Evolutionary conservation across 1,140 invertebrate species (phyloP).

Genomic region (Drosophila arizonae): DNA sequence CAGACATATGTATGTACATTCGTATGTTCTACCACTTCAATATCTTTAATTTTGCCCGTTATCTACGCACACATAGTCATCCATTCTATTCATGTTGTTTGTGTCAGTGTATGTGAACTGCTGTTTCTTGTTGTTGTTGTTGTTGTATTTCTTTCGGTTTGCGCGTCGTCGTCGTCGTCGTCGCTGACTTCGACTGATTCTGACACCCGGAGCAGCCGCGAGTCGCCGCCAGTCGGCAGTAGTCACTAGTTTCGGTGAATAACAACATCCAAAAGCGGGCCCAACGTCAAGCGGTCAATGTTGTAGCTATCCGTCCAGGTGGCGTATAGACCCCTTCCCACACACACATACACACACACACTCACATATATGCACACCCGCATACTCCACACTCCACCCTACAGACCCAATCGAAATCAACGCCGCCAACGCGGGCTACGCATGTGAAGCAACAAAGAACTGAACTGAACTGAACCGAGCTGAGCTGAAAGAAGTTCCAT

Average conservation of each 20-base stretch:
- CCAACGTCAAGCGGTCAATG: slow-evolving; percentile 23
- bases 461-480: slow-evolving; percentile 12
- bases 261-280: slow-evolving; percentile 54
- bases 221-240: slow-evolving; percentile 35
- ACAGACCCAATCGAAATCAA: neutral
- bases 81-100: slow-evolving; percentile 26
- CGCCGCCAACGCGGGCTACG: slow-evolving; percentile 2
- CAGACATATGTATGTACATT: neutral
- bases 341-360: neutral
- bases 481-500: neutral
- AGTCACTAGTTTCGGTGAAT: slow-evolving; percentile 57
- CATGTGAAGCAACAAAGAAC: slow-evolving; percentile 18
- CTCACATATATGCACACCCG: neutral
- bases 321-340: neutral
- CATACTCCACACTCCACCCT: neutral
- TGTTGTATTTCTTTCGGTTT: slow-evolving; percentile 47
- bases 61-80: slow-evolving; percentile 59
- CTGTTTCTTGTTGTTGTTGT: slow-evolving; percentile 13
- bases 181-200: slow-evolving; percentile 31
- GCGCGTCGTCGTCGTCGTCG: slow-evolving; percentile 41
- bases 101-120: slow-evolving; percentile 20
- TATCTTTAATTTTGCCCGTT: slow-evolving; percentile 63
- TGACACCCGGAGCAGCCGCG: slow-evolving; percentile 27
- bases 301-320: slow-evolving; percentile 20
- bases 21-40: slow-evolving; percentile 58